A percentile compares a stretch with the other conserved stretches of the same genome.
Conservation (phyloP, 2,797 vertebrate genomes). For the Garrulus glandarius region DNA sequence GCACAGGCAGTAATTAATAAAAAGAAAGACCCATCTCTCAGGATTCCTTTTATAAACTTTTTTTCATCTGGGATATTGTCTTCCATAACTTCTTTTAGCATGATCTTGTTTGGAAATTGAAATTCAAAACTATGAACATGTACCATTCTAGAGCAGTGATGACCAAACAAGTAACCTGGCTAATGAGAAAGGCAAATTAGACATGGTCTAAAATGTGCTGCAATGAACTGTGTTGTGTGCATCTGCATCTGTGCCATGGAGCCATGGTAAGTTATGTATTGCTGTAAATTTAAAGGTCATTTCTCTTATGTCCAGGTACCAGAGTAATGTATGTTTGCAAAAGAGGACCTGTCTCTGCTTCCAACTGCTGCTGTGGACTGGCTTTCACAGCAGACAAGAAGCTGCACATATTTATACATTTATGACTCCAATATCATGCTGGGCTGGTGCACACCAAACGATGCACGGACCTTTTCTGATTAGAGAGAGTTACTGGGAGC, state of each 20-base stretch:
- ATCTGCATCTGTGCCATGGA: neutral
- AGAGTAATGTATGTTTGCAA: neutral
- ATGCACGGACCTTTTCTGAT: neutral
- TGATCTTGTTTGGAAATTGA: neutral
- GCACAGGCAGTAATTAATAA: neutral
- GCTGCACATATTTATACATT: neutral
- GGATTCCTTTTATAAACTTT: neutral
- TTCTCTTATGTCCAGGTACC: neutral
- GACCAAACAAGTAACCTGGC: neutral
- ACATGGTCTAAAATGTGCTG: neutral
- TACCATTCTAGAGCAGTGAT: neutral
- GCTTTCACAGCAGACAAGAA: neutral
- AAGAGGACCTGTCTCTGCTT: neutral
- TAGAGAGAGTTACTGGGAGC: neutral
- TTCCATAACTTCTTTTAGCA: neutral
- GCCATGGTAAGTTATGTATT: accelerated
- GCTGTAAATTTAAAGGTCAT: neutral
- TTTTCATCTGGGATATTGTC: neutral
- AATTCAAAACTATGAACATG: neutral
- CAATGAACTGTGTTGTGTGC: neutral
- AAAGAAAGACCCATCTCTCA: neutral
- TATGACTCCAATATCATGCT: neutral
- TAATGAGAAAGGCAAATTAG: neutral
- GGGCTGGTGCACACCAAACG: neutral
- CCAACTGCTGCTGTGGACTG: neutral